Evolutionary conservation across 2,113 vertebrate species (phyloP).

Genomic region (Phoenicopterus ruber): DNA sequence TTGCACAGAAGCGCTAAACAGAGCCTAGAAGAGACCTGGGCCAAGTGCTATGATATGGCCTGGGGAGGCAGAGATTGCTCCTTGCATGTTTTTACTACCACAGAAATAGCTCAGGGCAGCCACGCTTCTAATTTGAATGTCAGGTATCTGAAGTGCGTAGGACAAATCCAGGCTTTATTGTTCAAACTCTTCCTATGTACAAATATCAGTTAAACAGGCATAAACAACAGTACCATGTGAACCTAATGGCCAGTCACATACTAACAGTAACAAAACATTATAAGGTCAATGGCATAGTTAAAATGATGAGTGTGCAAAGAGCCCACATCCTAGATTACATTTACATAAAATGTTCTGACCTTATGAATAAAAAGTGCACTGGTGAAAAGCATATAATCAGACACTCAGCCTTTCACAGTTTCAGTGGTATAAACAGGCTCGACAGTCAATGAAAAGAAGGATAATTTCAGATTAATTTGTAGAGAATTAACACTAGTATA

Average conservation of each 20-base stretch:
- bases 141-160: neutral
- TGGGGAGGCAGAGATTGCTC: neutral
- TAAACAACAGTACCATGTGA: neutral
- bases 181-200: neutral
- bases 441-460: neutral
- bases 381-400: conserved; percentile 24
- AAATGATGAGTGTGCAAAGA: conserved; percentile 31
- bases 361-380: neutral
- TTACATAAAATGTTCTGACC: conserved; percentile 35
- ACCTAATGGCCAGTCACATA: neutral
- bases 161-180: neutral
- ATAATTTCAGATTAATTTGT: conserved; percentile 41
- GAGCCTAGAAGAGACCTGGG: neutral
- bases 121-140: neutral
- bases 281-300: conserved; percentile 36
- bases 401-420: neutral
- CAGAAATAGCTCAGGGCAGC: neutral
- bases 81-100: neutral
- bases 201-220: neutral
- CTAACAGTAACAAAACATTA: conserved; percentile 17
- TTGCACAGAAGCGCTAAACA: neutral
- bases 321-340: neutral
- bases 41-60: neutral
- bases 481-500: conserved; percentile 23
- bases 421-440: neutral